Percentiles rank a stretch among this genome's conserved stretches.
Conservation (phyloP, 2,888 invertebrate species). For the Pardosa pseudoannulata region DNA sequence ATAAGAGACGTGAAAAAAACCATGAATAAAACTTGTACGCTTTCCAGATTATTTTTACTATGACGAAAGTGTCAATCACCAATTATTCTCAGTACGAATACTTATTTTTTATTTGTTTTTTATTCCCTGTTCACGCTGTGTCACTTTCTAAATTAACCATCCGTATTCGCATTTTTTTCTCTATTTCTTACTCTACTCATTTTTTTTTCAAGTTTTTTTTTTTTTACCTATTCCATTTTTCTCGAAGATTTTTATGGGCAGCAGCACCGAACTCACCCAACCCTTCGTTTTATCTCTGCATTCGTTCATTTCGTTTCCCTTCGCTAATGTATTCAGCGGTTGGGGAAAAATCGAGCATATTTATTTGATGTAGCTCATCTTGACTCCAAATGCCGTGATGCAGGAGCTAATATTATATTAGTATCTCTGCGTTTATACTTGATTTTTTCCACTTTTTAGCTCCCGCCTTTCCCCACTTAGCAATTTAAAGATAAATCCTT, state of each 20-base stretch:
- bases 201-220: no score
- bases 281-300: slow-evolving; percentile 52
- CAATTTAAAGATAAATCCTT: slow-evolving; percentile 72
- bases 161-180: slow-evolving; percentile 32
- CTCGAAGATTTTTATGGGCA: not conserved
- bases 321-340: slow-evolving; percentile 69
- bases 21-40: slow-evolving; percentile 13
- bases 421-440: slow-evolving; percentile 62
- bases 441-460: slow-evolving; percentile 53
- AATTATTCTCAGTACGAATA: slow-evolving; percentile 47
- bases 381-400: slow-evolving; percentile 1
- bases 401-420: slow-evolving; percentile 71
- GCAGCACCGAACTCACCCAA: slow-evolving; percentile 21
- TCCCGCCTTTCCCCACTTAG: slow-evolving; percentile 51
- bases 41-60: slow-evolving; percentile 48
- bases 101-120: not conserved
- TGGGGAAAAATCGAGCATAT: slow-evolving; percentile 64
- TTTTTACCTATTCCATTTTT: slow-evolving; percentile 38
- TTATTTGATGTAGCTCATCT: slow-evolving; percentile 71
- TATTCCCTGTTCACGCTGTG: slow-evolving; percentile 43
- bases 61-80: slow-evolving; percentile 57
- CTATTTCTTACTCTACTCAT: slow-evolving; percentile 20
- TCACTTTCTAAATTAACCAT: slow-evolving; percentile 67
- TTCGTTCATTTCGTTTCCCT: slow-evolving; percentile 33
- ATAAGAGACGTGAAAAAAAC: slow-evolving; percentile 38